These are phyloP conservation scores for Labroides dimidiatus DNA, from an alignment of 2,797 vertebrate genomes.

Conservation along the genomic window DNA sequence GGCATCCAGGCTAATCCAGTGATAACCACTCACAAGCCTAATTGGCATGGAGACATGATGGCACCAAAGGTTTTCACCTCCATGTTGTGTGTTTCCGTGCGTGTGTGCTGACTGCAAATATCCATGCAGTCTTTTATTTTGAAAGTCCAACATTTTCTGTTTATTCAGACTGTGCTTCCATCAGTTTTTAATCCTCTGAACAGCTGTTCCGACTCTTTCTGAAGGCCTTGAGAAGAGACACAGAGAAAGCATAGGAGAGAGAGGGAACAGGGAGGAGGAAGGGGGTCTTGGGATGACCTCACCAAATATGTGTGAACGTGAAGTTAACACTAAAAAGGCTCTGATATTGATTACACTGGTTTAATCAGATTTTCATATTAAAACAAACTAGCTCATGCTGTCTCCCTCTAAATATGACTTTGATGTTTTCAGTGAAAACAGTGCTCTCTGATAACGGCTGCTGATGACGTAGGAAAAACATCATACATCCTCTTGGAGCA, in stretches of 20 bases:
- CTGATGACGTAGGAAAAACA: constrained; percentile 51
- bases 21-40: constrained; percentile 48
- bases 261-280: too few relatives aligned
- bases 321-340: constrained; percentile 31
- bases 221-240: constrained; percentile 71
- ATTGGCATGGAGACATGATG: constrained; percentile 51
- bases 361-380: constrained; percentile 50
- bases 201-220: constrained; percentile 84
- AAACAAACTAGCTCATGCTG: constrained; percentile 61
- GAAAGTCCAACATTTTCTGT: constrained; percentile 72
- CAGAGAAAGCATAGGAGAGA: not conserved
- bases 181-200: constrained; percentile 80
- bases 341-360: constrained; percentile 52
- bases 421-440: constrained; percentile 63
- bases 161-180: constrained; percentile 76
- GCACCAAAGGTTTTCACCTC: constrained; percentile 32
- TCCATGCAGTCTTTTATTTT: constrained; percentile 57
- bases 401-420: constrained; percentile 10
- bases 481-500: constrained; percentile 56
- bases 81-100: constrained; percentile 34
- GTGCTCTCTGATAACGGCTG: constrained; percentile 33
- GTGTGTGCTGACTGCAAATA: not conserved
- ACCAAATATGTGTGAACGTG: constrained; percentile 43
- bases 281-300: constrained; percentile 31
- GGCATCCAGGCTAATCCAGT: constrained; percentile 48